Evolutionary conservation across 2,797 vertebrate genomes (phyloP).

Genomic region (Bovichtus variegatus): DNA sequence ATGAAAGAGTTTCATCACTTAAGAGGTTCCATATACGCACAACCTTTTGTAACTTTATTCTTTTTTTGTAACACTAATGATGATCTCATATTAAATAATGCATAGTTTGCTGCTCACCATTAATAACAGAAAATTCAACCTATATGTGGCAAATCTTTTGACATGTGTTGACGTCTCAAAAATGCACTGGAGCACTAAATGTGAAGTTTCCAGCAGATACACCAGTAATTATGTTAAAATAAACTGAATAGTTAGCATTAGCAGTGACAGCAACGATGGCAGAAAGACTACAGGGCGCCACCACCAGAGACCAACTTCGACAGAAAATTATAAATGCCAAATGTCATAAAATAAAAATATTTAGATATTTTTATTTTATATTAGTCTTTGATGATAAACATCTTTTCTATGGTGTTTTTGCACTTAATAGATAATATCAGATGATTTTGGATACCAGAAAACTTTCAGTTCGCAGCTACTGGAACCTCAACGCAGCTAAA

Average conservation of each 20-base stretch:
- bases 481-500: conserved; percentile 55
- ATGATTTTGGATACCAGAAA: not conserved
- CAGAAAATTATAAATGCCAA: not conserved
- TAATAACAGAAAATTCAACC: not conserved
- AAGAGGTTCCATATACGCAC: conserved; percentile 45
- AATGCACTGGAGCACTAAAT: not conserved
- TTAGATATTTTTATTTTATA: no score
- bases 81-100: not conserved
- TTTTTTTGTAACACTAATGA: not conserved
- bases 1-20: conserved; percentile 63
- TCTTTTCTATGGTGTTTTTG: no score
- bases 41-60: not conserved
- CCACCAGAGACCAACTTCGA: not conserved
- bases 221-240: not conserved
- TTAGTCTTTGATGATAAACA: no score
- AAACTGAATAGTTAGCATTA: not conserved
- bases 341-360: no score
- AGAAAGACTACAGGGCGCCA: not conserved
- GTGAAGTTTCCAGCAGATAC: not conserved
- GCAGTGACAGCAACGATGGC: rapidly evolving
- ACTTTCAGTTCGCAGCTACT: not conserved
- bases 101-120: not conserved
- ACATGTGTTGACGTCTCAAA: not conserved
- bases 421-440: no score
- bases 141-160: not conserved